Evolutionary conservation across 2,113 vertebrate genomes (phyloP), one percentile per base, ranked within the genome.

Genomic region (Alexandromys fortis): DNA sequence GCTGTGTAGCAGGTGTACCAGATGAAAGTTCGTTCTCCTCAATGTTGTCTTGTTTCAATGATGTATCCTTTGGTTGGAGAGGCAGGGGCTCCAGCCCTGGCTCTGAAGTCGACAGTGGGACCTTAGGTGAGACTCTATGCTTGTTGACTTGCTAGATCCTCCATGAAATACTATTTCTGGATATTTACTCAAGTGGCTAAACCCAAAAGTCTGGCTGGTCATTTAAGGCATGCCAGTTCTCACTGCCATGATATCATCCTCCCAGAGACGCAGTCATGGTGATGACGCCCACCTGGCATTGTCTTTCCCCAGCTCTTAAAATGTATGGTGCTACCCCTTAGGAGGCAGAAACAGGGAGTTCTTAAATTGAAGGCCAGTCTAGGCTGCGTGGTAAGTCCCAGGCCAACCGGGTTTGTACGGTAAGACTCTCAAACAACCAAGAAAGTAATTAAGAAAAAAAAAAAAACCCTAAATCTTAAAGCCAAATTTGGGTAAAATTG

Each of bases 401-500:
- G 33, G 47, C 3, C 45, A 87, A 70, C 33, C 4, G 26, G 86
- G 33, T 28, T n/a, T 72, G 72, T 28, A 38, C 11, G 16, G 52
- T 70, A 87, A 87, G 35, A 73, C 13, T 88, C 49, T 87, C 22
- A 55, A 88, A 72, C 22, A 16, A 52, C 47, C 17, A 55, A 73
- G 14, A 87, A 72, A 13, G 38, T 19, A 83, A 61, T 28, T 10
- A 35, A 55, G 11, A 33, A 78, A 79, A 49, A 82, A 83, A 83
- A 83, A 14, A 82, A 83, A 83, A 83, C 8, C 22, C 22, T 47
- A 85, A 42, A 47, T 92, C 33, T 16, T 30, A 94, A 92, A 92
- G 67, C 85, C 42, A 58, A 73, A 90, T 21, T 61, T 91, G 65
- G 35, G 42, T 94, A 28, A 91, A 92, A 61, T 38, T 75, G 86